phyloP scores from a whole-genome alignment of 2,797 vertebrate species.

The Tiaroga cobitis region DNA sequence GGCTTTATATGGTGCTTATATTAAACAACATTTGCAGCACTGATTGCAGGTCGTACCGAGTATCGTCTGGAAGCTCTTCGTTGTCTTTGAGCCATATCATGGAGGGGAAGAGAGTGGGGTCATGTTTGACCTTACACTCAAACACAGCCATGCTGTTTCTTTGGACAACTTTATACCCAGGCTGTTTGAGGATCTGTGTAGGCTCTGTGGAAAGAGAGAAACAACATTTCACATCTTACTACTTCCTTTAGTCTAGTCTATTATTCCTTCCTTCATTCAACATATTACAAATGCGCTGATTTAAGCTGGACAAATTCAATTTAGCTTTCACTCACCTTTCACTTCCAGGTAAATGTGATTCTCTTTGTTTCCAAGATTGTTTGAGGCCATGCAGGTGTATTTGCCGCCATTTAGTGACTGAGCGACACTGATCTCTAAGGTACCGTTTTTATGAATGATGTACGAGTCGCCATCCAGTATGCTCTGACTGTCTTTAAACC shows the following conservation, averaged over 20 bases:
- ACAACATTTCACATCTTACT: not conserved
- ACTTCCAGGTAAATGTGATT: slow-evolving; percentile 91
- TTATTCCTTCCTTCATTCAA: not conserved
- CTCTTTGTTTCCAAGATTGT: slow-evolving; percentile 88
- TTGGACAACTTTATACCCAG: slow-evolving; percentile 88
- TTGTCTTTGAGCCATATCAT: slow-evolving; percentile 90
- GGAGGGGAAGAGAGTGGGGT: slow-evolving; percentile 82
- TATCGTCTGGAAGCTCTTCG: slow-evolving; percentile 82
- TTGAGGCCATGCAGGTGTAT: slow-evolving; percentile 93
- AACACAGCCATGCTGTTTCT: slow-evolving; percentile 85
- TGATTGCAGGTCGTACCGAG: slow-evolving; percentile 77
- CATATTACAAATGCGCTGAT: not conserved
- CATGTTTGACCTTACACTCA: slow-evolving; percentile 93
- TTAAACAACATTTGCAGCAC: not conserved
- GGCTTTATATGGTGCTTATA: not conserved
- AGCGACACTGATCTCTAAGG: slow-evolving; percentile 89
- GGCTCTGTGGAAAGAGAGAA: slow-evolving; percentile 80
- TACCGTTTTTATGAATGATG: slow-evolving; percentile 91
- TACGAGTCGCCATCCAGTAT: slow-evolving; percentile 83
- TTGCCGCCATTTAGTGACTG: slow-evolving; percentile 85
- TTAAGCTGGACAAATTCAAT: not conserved
- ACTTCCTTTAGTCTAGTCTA: not conserved
- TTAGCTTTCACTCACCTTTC: slow-evolving; percentile 86
- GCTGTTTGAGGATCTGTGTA: slow-evolving; percentile 91
- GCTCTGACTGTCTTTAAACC: slow-evolving; percentile 91